These are phyloP conservation scores for Kryptolebias marmoratus DNA, from an alignment of 2,113 vertebrate species.

Conservation along the genomic window DNA sequence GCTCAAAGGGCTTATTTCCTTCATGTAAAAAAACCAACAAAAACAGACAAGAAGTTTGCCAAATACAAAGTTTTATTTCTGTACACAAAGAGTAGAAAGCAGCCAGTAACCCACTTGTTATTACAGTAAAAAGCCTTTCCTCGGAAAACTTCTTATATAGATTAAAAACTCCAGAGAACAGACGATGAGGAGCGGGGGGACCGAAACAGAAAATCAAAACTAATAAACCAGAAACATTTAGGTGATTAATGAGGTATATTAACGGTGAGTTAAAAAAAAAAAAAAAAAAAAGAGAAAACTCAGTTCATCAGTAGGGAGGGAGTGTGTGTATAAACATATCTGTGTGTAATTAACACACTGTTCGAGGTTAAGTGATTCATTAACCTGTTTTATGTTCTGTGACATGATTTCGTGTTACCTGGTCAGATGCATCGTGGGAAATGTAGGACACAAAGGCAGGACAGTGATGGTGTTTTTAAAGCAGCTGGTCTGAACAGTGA, in stretches of 20 bases:
- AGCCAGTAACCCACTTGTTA: conserved; percentile 77
- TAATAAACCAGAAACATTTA: conserved; percentile 33
- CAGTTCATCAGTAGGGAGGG: conserved; percentile 33
- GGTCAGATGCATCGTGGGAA: conserved; percentile 12
- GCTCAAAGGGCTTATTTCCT: conserved; percentile 30
- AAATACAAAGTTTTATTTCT: conserved; percentile 86
- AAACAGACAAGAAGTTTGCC: conserved; percentile 62
- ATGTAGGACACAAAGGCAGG: conserved; percentile 6
- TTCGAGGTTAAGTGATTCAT: conserved; percentile 51
- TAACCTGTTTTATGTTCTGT: conserved; percentile 36
- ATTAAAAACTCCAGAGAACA: conserved; percentile 73
- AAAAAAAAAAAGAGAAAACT: conserved; percentile 14
- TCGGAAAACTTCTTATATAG: conserved; percentile 74
- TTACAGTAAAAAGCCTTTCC: conserved; percentile 78
- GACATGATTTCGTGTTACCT: conserved; percentile 19
- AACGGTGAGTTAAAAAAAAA: conserved; percentile 45
- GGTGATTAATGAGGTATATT: conserved; percentile 71
- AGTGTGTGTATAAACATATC: conserved; percentile 15
- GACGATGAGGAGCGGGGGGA: conserved; percentile 54
- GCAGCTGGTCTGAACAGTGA: conserved; percentile 16
- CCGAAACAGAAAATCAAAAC: conserved; percentile 45
- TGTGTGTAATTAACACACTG: conserved; percentile 17
- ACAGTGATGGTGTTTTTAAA: background rate
- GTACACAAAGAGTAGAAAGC: conserved; percentile 86
- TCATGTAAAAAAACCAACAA: conserved; percentile 8